Conservation (phyloP, 1,140 invertebrate species). For the Caenorhabditis briggsae region DNA sequence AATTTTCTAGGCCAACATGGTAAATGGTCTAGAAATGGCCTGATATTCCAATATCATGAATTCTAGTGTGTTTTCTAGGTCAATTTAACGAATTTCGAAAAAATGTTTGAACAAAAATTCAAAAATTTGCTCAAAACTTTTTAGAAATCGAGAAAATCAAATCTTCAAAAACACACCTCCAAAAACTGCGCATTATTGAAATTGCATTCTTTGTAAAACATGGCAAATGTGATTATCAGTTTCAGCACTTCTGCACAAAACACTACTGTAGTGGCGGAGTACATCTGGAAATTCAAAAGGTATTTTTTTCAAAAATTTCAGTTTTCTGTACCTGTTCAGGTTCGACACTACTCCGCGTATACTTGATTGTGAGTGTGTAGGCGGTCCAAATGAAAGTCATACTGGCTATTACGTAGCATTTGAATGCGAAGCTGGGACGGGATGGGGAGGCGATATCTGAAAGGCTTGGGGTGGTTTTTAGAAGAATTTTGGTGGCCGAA, state of each 20-base stretch:
- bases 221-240: conserved; percentile 70
- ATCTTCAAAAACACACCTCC: conserved; percentile 3
- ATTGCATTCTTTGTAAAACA: conserved; percentile 66
- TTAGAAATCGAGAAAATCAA: too few species aligned
- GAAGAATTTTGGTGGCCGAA: neutral
- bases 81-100: too few species aligned
- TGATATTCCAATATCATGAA: too few species aligned
- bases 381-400: conserved; percentile 76
- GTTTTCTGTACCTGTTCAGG: conserved; percentile 60
- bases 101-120: too few species aligned
- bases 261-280: conserved; percentile 73
- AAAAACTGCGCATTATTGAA: conserved; percentile 22
- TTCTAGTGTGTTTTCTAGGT: too few species aligned
- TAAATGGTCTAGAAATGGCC: too few species aligned
- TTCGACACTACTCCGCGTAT: conserved; percentile 65
- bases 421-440: conserved; percentile 67
- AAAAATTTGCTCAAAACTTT: too few species aligned
- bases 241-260: conserved; percentile 74
- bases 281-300: conserved; percentile 67
- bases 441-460: neutral
- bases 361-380: conserved; percentile 73
- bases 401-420: conserved; percentile 72
- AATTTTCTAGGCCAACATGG: too few species aligned
- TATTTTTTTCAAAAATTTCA: conserved; percentile 49
- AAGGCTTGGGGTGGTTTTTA: neutral